Percentiles rank a stretch among this genome's conserved stretches.
phyloP scores from a whole-genome alignment of 2,113 vertebrate species.

The Chrysochloris asiatica region DNA sequence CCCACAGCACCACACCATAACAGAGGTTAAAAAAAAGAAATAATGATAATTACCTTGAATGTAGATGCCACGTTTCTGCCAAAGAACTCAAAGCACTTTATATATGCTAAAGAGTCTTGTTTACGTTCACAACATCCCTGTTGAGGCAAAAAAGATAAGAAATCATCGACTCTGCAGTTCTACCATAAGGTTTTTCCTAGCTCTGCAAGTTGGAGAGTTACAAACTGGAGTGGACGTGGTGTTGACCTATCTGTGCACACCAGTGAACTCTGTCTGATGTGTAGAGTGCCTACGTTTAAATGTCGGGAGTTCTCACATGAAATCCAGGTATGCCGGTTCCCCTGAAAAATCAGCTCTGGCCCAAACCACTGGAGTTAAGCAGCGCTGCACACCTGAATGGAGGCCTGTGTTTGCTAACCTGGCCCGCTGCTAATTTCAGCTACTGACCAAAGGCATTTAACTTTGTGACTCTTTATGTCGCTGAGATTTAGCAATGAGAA shows the following conservation, averaged over 20 bases:
- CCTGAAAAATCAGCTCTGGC: background rate
- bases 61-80: background rate
- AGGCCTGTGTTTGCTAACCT: too few relatives aligned
- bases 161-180: background rate
- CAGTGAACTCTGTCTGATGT: background rate
- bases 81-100: background rate
- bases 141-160: constrained; percentile 15
- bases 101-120: background rate
- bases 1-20: too few relatives aligned
- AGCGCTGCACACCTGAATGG: background rate
- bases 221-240: background rate
- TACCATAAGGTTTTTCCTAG: background rate
- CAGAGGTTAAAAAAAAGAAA: background rate
- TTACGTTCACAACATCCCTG: constrained; percentile 37
- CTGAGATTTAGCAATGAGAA: background rate
- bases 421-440: too few relatives aligned
- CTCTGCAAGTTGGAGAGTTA: background rate
- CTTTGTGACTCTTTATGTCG: too few relatives aligned
- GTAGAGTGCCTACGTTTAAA: background rate
- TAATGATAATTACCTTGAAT: constrained; percentile 31
- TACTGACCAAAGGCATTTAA: background rate
- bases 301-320: background rate
- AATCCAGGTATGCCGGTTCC: background rate
- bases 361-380: background rate
- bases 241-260: background rate